These are phyloP conservation scores for Crocallis elinguaria DNA, from an alignment of 2,888 invertebrate genomes.

Conservation along the genomic window DNA sequence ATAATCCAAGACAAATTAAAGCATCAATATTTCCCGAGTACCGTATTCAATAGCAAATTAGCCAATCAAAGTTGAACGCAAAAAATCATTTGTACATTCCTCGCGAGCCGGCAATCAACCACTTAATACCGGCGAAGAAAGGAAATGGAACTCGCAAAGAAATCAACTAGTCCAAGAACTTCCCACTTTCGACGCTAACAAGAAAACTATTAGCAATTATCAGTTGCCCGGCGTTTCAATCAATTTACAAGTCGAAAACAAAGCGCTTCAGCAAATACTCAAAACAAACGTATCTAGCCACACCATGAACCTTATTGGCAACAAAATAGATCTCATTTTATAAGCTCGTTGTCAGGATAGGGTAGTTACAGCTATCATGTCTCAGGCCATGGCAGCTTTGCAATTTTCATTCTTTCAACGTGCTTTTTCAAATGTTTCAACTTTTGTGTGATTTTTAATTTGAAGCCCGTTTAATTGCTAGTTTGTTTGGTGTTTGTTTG, in stretches of 20 bases:
- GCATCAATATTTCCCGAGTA: background rate
- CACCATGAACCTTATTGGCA: conserved; percentile 17
- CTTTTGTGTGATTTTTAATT: conserved; percentile 45
- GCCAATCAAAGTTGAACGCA: conserved; percentile 12
- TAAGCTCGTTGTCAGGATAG: conserved; percentile 6
- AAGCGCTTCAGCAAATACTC: conserved; percentile 60
- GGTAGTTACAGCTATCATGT: conserved; percentile 50
- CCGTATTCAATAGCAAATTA: conserved; percentile 8
- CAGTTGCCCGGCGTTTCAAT: conserved; percentile 74
- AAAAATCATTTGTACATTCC: conserved; percentile 27
- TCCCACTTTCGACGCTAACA: conserved; percentile 67
- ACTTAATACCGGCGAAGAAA: conserved; percentile 51
- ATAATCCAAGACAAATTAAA: background rate
- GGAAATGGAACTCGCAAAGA: conserved; percentile 60
- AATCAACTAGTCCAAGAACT: conserved; percentile 66
- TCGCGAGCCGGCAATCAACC: conserved; percentile 52
- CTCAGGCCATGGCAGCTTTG: conserved; percentile 55
- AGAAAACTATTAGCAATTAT: conserved; percentile 82
- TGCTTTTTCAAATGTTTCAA: conserved; percentile 36
- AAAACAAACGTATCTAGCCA: conserved; percentile 31
- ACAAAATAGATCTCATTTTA: conserved; percentile 32
- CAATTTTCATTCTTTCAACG: conserved; percentile 58
- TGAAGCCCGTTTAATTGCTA: conserved; percentile 38
- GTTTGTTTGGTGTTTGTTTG: conserved; percentile 33
- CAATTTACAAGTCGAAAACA: conserved; percentile 75